A percentile compares a stretch with the other conserved stretches of the same genome.
Evolutionary conservation across 2,113 vertebrate genomes (phyloP).

Genomic region (Caranx ignobilis): DNA sequence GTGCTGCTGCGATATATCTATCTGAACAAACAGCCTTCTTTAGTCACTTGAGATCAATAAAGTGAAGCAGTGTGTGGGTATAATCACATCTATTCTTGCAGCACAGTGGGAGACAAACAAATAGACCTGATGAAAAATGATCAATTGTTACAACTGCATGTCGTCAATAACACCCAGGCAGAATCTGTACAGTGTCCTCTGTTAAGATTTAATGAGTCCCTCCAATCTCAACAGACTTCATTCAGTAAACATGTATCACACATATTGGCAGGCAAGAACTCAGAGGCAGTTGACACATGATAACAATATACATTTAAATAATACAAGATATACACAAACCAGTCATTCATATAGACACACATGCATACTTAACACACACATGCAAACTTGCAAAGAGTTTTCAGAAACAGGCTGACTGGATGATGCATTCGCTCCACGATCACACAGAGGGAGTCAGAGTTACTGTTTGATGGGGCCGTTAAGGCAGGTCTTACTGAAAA

Average conservation of each 20-base stretch:
- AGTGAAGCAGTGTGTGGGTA: conserved; percentile 24
- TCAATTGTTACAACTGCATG: conserved; percentile 16
- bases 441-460: conserved; percentile 13
- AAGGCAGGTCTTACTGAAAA: conserved; percentile 45
- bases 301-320: conserved; percentile 72
- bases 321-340: conserved; percentile 66
- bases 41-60: conserved; percentile 55
- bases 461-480: conserved; percentile 7
- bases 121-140: conserved; percentile 37
- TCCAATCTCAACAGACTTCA: conserved; percentile 49
- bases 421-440: conserved; percentile 24
- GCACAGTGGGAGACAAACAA: conserved; percentile 32
- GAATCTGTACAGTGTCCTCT: conserved; percentile 43
- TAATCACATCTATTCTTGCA: conserved; percentile 31
- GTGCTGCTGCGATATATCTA: conserved; percentile 15
- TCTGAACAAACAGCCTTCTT: conserved; percentile 43
- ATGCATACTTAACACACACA: conserved; percentile 58
- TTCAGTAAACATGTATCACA: conserved; percentile 75
- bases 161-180: conserved; percentile 49
- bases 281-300: conserved; percentile 72
- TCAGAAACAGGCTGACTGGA: conserved; percentile 30
- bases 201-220: conserved; percentile 77
- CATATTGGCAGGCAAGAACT: conserved; percentile 82
- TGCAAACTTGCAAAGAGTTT: conserved; percentile 44
- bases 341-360: conserved; percentile 47